Evolutionary conservation across 1,140 invertebrate genomes (phyloP).

Genomic region (Micrasema longulum): DNA sequence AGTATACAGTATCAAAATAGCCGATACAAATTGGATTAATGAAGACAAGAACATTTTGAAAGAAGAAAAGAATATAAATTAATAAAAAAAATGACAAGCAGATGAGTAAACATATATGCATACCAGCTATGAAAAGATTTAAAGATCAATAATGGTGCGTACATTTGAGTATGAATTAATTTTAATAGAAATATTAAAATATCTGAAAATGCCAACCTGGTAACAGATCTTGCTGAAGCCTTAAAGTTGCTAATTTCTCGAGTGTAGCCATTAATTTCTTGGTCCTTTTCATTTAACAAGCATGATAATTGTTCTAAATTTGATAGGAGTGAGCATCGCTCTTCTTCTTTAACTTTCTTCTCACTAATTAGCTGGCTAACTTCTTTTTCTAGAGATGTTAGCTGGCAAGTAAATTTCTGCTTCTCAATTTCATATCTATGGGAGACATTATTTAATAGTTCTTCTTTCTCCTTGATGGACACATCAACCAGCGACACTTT

Average conservation of each 20-base stretch:
- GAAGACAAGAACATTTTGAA: too few relatives aligned
- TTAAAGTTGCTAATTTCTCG: slow-evolving; percentile 24
- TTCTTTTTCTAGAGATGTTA: neutral
- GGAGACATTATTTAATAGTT: slow-evolving; percentile 3
- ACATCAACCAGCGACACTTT: slow-evolving; percentile 4
- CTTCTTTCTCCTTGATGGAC: slow-evolving; percentile 3
- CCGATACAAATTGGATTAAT: too few relatives aligned
- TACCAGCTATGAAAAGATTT: too few relatives aligned
- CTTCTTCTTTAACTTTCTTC: slow-evolving; percentile 32
- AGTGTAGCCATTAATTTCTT: neutral
- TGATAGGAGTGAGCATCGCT: slow-evolving; percentile 27
- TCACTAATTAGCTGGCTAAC: slow-evolving; percentile 1
- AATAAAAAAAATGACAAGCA: too few relatives aligned
- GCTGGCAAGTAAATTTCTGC: slow-evolving; percentile 8
- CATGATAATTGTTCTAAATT: slow-evolving; percentile 21
- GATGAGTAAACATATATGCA: too few relatives aligned
- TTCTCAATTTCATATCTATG: slow-evolving; percentile 30
- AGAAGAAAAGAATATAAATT: too few relatives aligned
- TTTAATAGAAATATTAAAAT: too few relatives aligned
- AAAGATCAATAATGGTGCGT: too few relatives aligned
- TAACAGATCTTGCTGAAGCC: neutral
- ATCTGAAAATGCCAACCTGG: slow-evolving; percentile 6
- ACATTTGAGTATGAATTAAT: too few relatives aligned
- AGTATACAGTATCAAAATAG: too few relatives aligned
- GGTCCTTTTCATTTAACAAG: slow-evolving; percentile 36